Evolutionary conservation across 2,888 invertebrate genomes (phyloP).

Genomic region (Drosophila trichaetosa): DNA sequence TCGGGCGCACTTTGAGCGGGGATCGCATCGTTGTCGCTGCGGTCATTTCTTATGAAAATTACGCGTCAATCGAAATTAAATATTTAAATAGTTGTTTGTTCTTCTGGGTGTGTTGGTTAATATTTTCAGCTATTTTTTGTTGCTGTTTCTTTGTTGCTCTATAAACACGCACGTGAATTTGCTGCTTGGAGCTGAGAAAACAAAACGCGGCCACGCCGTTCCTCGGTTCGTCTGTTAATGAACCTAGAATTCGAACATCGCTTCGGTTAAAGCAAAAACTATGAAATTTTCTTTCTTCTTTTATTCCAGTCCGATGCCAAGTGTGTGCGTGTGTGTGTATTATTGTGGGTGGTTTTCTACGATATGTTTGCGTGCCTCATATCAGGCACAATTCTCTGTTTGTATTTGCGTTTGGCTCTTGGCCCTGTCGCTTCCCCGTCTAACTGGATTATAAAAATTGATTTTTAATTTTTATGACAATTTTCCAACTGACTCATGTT

Average conservation of each 20-base stretch:
- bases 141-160: constrained; percentile 7
- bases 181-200: constrained; percentile 23
- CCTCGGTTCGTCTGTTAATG: constrained; percentile 80
- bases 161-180: constrained; percentile 44
- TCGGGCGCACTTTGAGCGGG: constrained; percentile 17
- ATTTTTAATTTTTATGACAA: constrained; percentile 83
- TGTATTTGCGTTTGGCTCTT: constrained; percentile 35
- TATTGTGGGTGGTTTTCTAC: constrained; percentile 35
- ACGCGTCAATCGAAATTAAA: constrained; percentile 53
- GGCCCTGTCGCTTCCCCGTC: constrained; percentile 47
- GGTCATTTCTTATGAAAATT: constrained; percentile 30
- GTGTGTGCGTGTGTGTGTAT: constrained; percentile 11
- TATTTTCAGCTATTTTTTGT: neutral
- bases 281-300: constrained; percentile 75
- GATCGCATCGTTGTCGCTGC: constrained; percentile 26
- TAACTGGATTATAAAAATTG: constrained; percentile 84
- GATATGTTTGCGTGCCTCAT: constrained; percentile 52
- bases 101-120: neutral
- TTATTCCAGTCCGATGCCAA: constrained; percentile 69
- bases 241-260: constrained; percentile 77
- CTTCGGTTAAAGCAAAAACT: constrained; percentile 77
- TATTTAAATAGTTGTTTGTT: constrained; percentile 54
- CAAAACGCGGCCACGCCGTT: constrained; percentile 72
- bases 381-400: constrained; percentile 40
- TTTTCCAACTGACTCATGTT: constrained; percentile 73